These are phyloP conservation scores for Semicossyphus pulcher DNA, from an alignment of 2,113 vertebrate species.

Conservation along the genomic window DNA sequence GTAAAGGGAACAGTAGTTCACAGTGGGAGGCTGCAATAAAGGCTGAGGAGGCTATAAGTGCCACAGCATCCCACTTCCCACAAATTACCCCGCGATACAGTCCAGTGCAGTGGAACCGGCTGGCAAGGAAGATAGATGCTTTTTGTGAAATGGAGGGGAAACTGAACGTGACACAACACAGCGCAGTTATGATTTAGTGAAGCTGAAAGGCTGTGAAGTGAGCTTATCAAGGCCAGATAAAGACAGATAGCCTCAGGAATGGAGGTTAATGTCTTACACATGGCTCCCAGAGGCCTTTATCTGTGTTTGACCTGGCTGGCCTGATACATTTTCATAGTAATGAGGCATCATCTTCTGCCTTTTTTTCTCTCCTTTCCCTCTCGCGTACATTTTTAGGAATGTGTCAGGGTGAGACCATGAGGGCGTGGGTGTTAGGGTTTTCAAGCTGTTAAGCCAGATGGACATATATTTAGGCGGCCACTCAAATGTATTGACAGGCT, in stretches of 20 bases:
- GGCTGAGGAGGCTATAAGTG: slow-evolving; percentile 73
- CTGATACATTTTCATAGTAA: slow-evolving; percentile 45
- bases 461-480: slow-evolving; percentile 46
- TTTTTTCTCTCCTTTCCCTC: background rate
- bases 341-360: slow-evolving; percentile 48
- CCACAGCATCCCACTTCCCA: slow-evolving; percentile 71
- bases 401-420: slow-evolving; percentile 36
- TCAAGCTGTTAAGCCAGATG: slow-evolving; percentile 61
- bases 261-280: slow-evolving; percentile 76
- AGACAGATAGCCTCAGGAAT: slow-evolving; percentile 63
- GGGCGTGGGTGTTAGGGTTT: slow-evolving; percentile 39
- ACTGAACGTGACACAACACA: slow-evolving; percentile 74
- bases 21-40: slow-evolving; percentile 82
- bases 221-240: slow-evolving; percentile 82
- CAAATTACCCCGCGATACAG: slow-evolving; percentile 66
- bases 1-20: slow-evolving; percentile 84
- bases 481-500: slow-evolving; percentile 62
- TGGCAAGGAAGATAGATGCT: slow-evolving; percentile 49
- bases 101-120: slow-evolving; percentile 27
- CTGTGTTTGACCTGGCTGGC: slow-evolving; percentile 57
- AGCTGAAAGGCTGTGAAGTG: slow-evolving; percentile 70
- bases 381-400: slow-evolving; percentile 35
- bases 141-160: slow-evolving; percentile 57
- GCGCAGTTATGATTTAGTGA: slow-evolving; percentile 72
- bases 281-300: slow-evolving; percentile 71